These are phyloP conservation scores for Vannuccia rotundouncinata DNA, from an alignment of 2,888 invertebrate species.

Conservation along the genomic window DNA sequence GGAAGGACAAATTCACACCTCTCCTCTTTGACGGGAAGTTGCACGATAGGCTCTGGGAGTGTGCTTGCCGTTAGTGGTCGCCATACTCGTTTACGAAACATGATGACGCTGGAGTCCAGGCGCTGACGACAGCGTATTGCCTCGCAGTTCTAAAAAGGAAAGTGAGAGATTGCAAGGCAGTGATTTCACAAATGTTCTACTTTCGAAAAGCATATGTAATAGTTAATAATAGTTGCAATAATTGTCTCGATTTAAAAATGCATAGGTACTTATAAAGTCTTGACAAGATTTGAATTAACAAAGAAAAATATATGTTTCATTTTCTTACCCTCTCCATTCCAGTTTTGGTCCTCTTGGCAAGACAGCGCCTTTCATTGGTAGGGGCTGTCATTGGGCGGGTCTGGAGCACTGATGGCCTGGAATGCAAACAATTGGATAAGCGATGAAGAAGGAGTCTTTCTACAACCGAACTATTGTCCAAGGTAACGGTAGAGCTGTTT, in stretches of 20 bases:
- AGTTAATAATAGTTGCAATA: too few relatives aligned
- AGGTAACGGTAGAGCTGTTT: not conserved
- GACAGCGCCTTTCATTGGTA: not conserved
- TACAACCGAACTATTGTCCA: not conserved
- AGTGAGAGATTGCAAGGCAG: too few relatives aligned
- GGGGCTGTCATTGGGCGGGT: not conserved
- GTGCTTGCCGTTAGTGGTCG: not conserved
- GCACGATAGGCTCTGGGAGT: not conserved
- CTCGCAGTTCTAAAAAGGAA: not conserved
- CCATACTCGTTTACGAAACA: slow-evolving; percentile 5
- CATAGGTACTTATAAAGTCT: too few relatives aligned
- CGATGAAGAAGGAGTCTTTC: slow-evolving; percentile 16
- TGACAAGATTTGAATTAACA: too few relatives aligned
- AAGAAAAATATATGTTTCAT: too few relatives aligned
- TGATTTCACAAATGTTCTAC: not conserved
- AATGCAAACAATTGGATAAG: slow-evolving; percentile 13
- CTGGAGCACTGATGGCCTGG: slow-evolving; percentile 30
- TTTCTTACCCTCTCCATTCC: not conserved
- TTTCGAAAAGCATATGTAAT: not conserved
- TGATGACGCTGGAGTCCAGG: slow-evolving; percentile 16
- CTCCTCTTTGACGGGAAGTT: not conserved
- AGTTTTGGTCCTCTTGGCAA: not conserved
- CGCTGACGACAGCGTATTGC: not conserved
- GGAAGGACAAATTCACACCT: not conserved
- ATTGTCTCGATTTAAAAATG: too few relatives aligned